Conservation (phyloP, 2,888 invertebrate genomes). For the Petrolisthes cinctipes region DNA sequence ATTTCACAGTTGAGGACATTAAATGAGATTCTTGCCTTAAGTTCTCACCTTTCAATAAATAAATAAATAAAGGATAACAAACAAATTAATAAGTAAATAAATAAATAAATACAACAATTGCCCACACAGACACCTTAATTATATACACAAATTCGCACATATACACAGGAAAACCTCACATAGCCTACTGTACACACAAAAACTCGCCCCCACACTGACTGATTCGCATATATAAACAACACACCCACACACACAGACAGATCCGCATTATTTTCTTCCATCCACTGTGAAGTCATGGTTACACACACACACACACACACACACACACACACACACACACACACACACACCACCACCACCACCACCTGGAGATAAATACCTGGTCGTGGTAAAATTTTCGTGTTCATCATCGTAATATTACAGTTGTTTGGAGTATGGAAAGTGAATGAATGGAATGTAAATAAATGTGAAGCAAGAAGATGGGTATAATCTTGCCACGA, state of each 20-base stretch:
- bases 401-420: too few species aligned
- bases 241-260: background rate
- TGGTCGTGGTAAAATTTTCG: too few species aligned
- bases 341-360: conserved; percentile 20
- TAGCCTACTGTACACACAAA: background rate
- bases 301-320: conserved; percentile 21
- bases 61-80: too few species aligned
- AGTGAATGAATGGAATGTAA: too few species aligned
- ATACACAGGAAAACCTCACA: background rate
- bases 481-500: too few species aligned
- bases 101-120: background rate
- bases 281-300: background rate
- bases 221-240: background rate
- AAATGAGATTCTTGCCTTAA: too few species aligned
- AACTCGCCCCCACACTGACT: background rate
- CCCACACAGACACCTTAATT: conserved; percentile 4
- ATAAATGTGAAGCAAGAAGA: too few species aligned
- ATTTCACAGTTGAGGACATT: too few species aligned
- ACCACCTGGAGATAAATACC: background rate
- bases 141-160: background rate
- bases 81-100: too few species aligned
- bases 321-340: conserved; percentile 28
- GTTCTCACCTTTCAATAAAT: too few species aligned
- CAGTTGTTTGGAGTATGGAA: too few species aligned
- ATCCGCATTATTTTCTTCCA: background rate